Evolutionary conservation across 2,888 invertebrate species (phyloP), one percentile per base, ranked within the genome.

Genomic region (Teleiodes luculella): DNA sequence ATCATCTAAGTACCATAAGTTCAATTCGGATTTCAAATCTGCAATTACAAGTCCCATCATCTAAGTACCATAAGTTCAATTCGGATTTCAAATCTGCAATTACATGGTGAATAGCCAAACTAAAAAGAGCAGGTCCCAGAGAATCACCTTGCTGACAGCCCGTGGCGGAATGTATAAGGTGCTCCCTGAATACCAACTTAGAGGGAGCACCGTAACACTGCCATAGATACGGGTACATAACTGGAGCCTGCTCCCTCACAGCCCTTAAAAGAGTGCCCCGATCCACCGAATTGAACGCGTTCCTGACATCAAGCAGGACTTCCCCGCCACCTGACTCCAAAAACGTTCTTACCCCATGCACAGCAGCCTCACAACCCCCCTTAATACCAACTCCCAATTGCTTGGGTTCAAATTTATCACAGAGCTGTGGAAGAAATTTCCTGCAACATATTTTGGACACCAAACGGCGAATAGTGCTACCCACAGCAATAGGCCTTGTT

Each of bases 301-400:
- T 24, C 6, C 13, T 11, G n/a, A 24, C 45, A 11, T 45, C 24
- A 6, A 41, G 8, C 8, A 41, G 11, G 11, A 41, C 41, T 11
- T 20, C 11, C 11, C 20, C 20, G 11, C 18, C 11, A 10, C n/a
- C n/a, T 3, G 2, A n/a, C 18, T 10, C 24, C 16, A 41, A 8
- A 11, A 8, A 41, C 11, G 41, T n/a, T 1, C 49, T 11, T n/a
- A 14, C 13, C 7, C 37, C 20, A 24, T 37, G 37, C 5, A 49
- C 49, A 3, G 37, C 49, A n/a, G 49, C 46, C 31, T 46, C 31
- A 13, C 46, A 46, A 6, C 46, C 46, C n/a, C 30, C 46, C 30
- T 16, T 46, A 1, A 36, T 11, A 11, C 49, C 49, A 37, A 49
- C 36, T 1, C 49, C 49, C 3, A 49, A 11, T 20, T 49, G 49